phyloP scores from a whole-genome alignment of 2,888 invertebrate genomes.

The Drosophila lutescens region DNA sequence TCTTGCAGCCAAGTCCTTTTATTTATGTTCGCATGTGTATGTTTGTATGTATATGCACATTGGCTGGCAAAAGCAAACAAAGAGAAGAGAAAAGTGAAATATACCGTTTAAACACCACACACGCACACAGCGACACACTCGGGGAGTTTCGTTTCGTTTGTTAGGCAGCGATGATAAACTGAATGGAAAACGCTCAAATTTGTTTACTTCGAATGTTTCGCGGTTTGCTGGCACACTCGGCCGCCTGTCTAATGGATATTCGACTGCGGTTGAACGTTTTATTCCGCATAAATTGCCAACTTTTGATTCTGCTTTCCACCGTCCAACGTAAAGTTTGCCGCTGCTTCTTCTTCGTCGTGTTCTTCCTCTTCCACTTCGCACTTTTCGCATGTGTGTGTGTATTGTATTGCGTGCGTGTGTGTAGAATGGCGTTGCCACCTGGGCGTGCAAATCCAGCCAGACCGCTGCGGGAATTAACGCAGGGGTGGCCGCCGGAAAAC shows the following conservation, averaged over 20 bases:
- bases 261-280: conserved; percentile 21
- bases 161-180: conserved; percentile 34
- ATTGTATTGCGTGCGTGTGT: conserved; percentile 49
- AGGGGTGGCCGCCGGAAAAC: conserved; percentile 4
- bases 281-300: conserved; percentile 23
- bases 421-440: conserved; percentile 62
- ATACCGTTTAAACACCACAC: conserved; percentile 43
- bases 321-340: conserved; percentile 72
- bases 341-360: conserved; percentile 59
- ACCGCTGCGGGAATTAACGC: conserved; percentile 10
- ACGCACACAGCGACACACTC: conserved; percentile 32
- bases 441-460: conserved; percentile 46
- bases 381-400: conserved; percentile 62
- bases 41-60: too few species aligned
- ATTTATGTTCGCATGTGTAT: neutral
- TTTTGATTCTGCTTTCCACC: conserved; percentile 46
- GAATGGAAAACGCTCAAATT: conserved; percentile 19
- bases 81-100: conserved; percentile 8
- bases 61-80: neutral
- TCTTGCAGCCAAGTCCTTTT: conserved; percentile 10
- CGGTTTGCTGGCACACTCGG: neutral
- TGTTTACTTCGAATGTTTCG: conserved; percentile 14
- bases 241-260: neutral
- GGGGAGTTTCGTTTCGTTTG: conserved; percentile 37
- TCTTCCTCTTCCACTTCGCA: conserved; percentile 53